Evolutionary conservation across 2,113 vertebrate species (phyloP).

Genomic region (Bothrops jararaca): DNA sequence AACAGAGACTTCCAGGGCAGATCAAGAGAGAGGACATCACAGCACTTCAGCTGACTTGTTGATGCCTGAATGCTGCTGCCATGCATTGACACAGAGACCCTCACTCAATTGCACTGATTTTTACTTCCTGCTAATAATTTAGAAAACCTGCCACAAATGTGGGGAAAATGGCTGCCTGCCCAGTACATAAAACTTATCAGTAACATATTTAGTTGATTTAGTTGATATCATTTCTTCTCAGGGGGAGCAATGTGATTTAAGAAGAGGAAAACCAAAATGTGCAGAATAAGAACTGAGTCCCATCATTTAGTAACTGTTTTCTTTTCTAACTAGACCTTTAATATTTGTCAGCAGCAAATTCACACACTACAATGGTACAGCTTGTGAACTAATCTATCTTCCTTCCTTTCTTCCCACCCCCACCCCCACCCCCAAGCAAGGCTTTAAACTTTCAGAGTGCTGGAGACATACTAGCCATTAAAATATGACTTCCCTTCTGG

Average conservation of each 20-base stretch:
- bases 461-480: background rate
- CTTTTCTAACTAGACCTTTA: background rate
- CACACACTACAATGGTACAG: background rate
- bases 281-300: too few relatives aligned
- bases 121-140: background rate
- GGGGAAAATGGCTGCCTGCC: background rate
- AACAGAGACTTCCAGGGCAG: background rate
- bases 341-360: background rate
- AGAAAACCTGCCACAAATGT: background rate
- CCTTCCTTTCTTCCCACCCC: background rate
- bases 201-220: background rate
- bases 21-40: conserved; percentile 19
- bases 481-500: background rate
- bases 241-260: background rate
- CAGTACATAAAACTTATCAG: background rate
- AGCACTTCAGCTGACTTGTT: background rate
- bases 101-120: background rate
- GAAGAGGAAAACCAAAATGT: background rate
- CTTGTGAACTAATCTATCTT: background rate
- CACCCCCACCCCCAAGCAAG: background rate
- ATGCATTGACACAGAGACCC: background rate
- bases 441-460: background rate
- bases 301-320: background rate
- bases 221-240: background rate
- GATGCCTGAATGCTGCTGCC: conserved; percentile 2